Evolutionary conservation across 2,797 vertebrate species (phyloP).

Genomic region (Danio albolineatus): DNA sequence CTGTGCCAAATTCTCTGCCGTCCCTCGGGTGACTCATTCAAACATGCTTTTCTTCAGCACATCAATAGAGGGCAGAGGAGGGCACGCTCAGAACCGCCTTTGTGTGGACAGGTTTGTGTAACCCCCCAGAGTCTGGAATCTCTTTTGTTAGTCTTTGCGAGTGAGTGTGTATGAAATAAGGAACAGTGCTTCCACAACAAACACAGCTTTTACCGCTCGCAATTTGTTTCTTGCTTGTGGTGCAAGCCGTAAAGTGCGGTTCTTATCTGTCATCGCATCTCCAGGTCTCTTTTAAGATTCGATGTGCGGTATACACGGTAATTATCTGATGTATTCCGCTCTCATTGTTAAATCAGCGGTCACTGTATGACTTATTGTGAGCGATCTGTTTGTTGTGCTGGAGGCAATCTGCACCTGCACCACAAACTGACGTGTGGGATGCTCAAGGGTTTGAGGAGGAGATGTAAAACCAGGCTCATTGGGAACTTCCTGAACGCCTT

Average conservation of each 20-base stretch:
- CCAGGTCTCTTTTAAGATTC: conserved; percentile 8
- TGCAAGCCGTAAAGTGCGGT: not conserved
- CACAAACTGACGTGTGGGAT: not conserved
- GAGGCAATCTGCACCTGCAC: not conserved
- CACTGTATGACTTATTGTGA: conserved; percentile 21
- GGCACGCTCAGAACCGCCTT: conserved; percentile 14
- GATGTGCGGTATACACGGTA: conserved; percentile 26
- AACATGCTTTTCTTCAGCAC: conserved; percentile 11
- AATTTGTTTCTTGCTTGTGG: not conserved
- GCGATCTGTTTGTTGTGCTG: conserved; percentile 9
- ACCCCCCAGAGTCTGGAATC: not conserved
- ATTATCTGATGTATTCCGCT: conserved; percentile 19
- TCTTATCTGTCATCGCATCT: not conserved
- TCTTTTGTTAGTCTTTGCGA: conserved; percentile 31
- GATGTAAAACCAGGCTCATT: not conserved
- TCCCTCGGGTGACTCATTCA: conserved; percentile 20
- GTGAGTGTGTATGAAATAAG: not conserved
- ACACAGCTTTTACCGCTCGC: not conserved
- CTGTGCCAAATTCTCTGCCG: conserved; percentile 31
- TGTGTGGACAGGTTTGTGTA: conserved; percentile 30
- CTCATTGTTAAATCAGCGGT: conserved; percentile 12
- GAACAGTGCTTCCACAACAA: conserved; percentile 3
- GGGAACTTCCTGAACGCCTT: not conserved
- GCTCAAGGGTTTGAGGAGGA: not conserved
- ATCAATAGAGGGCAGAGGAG: conserved; percentile 45